These are phyloP conservation scores for Spongia lamella DNA, from an alignment of 37 sponge, comb jelly and placozoan species.

Conservation along the genomic window DNA sequence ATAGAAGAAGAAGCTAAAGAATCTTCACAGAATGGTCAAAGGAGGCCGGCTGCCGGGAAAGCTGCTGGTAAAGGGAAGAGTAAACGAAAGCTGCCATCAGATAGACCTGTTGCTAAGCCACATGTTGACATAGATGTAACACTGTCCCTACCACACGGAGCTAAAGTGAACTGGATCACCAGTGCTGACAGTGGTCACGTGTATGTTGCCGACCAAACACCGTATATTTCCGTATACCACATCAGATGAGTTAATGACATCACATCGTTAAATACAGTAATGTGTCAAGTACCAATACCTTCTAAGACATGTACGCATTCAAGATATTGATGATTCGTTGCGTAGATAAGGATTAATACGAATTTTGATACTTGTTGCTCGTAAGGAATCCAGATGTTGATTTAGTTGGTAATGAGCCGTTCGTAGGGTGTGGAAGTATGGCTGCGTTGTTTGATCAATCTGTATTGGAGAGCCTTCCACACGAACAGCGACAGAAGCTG, in stretches of 20 bases:
- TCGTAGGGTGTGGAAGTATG: no score
- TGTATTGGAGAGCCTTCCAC: slow-evolving; percentile 24
- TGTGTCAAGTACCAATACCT: background rate
- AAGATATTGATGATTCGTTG: background rate
- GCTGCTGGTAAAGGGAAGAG: no score
- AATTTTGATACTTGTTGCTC: no score
- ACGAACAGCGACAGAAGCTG: slow-evolving; percentile 43
- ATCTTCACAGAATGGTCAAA: background rate
- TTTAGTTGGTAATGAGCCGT: no score
- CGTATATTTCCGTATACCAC: slow-evolving; percentile 19
- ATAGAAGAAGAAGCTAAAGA: background rate
- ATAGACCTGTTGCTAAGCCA: no score
- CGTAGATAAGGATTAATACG: background rate
- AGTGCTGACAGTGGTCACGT: background rate
- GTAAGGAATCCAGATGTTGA: no score
- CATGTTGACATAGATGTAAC: no score
- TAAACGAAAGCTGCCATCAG: no score
- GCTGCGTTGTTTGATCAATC: no score
- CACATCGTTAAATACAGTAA: background rate
- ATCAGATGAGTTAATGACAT: background rate
- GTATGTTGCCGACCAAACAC: slow-evolving; percentile 32
- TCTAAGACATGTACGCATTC: background rate
- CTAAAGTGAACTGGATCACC: slow-evolving; percentile 52
- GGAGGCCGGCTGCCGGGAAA: no score
- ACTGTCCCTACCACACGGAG: background rate